These are phyloP conservation scores for Streptopelia turtur DNA, from an alignment of 2,797 vertebrate species.

Conservation along the genomic window DNA sequence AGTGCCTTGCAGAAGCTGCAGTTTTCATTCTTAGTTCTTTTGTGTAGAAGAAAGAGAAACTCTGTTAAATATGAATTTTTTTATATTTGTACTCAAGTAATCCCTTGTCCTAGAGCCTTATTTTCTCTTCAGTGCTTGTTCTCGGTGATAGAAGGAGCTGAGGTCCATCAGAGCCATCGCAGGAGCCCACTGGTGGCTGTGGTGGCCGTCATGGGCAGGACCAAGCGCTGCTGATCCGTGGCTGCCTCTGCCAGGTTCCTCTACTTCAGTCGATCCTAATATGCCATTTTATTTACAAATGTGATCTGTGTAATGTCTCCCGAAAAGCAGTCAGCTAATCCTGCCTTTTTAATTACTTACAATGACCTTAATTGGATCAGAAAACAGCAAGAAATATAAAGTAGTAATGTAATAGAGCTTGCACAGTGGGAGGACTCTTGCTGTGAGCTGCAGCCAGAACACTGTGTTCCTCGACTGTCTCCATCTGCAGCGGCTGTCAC, in stretches of 20 bases:
- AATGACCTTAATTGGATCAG: slow-evolving; percentile 19
- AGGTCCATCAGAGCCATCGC: neutral
- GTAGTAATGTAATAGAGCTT: neutral
- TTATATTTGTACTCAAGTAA: neutral
- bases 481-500: neutral
- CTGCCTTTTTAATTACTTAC: slow-evolving; percentile 44
- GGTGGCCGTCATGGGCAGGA: neutral
- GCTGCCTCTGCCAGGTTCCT: neutral
- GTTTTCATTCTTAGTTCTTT: neutral
- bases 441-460: neutral
- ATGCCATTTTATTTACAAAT: slow-evolving; percentile 22
- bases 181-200: neutral
- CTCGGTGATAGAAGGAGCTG: neutral
- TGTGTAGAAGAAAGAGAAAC: neutral
- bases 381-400: neutral
- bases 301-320: neutral
- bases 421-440: neutral
- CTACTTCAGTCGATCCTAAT: neutral
- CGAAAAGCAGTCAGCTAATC: slow-evolving; percentile 19
- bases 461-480: neutral
- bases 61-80: neutral
- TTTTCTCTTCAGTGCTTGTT: neutral
- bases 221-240: fast-evolving
- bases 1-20: neutral
- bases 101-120: neutral